Base-by-base conservation (phyloP, 2,113 vertebrate species). In the Corythaeola cristata region DNA sequence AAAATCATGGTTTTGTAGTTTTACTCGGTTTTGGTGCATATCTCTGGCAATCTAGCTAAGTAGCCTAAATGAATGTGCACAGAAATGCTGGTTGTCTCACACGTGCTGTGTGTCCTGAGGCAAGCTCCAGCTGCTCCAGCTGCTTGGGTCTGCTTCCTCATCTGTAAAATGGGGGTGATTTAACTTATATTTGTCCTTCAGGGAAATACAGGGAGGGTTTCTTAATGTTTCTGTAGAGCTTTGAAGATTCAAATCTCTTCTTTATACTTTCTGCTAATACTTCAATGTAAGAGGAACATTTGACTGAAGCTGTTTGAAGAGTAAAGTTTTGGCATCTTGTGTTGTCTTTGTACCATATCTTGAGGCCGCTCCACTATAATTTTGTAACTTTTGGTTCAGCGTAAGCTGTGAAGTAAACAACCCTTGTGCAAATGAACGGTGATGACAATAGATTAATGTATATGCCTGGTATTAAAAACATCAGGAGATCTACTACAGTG, bases 211-310 rank as follows among this genome's bases (percentile, higher is more conserved):
- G 64, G 60, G 80, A 93, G 59, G n/a, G 55, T 95, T 93, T 87
- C 86, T 92, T 94, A 94, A 96, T 89, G 79, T 93, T 96, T 92
- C 69, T 87, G 5, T 76, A 88, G 69, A 69, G 62, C 95, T 97
- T 92, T 97, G 93, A 97, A 95, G 97, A 97, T 95, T 95, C 93
- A 93, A 92, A 97, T 97, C 95, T 96, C 75, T 90, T 80, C 72
- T 93, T 49, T 91, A 16, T 79, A 64, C 50, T 81, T 84, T 76
- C 89, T 90, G 85, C 76, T 95, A 86, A 89, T 95, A 95, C 93
- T 96, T 96, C 89, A 76, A 69, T n/a, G 74, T 87, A 79, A 92
- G 89, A 89, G 81, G 37, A 88, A 24, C 39, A 41, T 90, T 86
- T 89, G 85, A 80, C 81, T 88, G 80, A 78, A 93, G 68, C 80